Evolutionary conservation across 2,888 invertebrate species (phyloP), one percentile per base, ranked within the genome.

Genomic region (Perizoma affinitatum): DNA sequence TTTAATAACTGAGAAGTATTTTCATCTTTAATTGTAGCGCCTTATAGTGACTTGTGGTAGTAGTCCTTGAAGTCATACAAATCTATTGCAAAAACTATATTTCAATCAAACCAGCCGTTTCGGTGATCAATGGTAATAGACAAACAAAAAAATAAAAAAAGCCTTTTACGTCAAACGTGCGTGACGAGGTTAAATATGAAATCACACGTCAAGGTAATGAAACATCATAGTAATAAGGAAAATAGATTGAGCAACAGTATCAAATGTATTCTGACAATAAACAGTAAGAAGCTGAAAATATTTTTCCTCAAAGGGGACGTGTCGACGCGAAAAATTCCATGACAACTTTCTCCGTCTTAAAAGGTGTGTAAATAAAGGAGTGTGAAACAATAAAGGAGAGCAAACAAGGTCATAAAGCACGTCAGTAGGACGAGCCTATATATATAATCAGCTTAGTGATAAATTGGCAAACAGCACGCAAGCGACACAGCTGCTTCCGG

Each of bases 381-480:
- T 81, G 83, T 73, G 79, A 79, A 84, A 85, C 84, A 84, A 86
- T 83, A 71, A 74, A 82, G 79, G 81, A 85, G 83, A 84, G 82
- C 78, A 87, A 88, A 88, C 88, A 88, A 83, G 86, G 87, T 87
- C 85, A 84, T 89, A 89, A 90, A 89, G 82, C 86, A 88, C 85
- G 88, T 88, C 88, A 84, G 81, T 79, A 80, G 58, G 86, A 86
- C 86, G 79, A 83, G 86, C 89, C 90, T 89, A 86, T 88, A 90
- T 22, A 22, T 88, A 90, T 90, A 91, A 91, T 92, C 90, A 89
- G 90, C 90, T 91, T 90, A 88, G 90, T 90, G 89, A 91, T 90
- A 91, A 91, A 92, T 92, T 91, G 90, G 90, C 87, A 90, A 91
- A 91, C 84, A 90, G 81, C 91, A 92, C 91, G 90, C 90, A 82